Evolutionary conservation across 2,797 vertebrate species (phyloP), one percentile per base, ranked within the genome.

Genomic region (Ispidina picta): DNA sequence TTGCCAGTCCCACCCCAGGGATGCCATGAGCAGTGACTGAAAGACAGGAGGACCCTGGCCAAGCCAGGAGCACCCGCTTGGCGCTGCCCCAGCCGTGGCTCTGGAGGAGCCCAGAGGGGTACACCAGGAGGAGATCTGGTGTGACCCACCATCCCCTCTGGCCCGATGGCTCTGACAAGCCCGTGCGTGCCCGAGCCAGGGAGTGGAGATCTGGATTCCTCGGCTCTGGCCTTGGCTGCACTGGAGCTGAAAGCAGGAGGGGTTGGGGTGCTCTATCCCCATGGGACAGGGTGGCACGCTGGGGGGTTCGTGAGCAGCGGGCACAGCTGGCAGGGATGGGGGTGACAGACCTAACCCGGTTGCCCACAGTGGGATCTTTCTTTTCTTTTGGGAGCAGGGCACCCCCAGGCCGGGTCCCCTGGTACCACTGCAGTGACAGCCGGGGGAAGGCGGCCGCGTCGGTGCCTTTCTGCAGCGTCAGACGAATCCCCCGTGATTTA

Each of bases 381-480:
- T 31, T 3, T 13, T 23, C 28, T 17, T 22, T 59, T 0, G 18
- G 65, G 17, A 37, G 15, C 0, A 15, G 37, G 52, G 26, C 26
- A 12, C n/a, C 56, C 31, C 44, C 52, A 14, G 35, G 25, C 41
- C 37, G 3, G 1, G 4, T 8, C 20, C 35, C 66, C 9, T 2
- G 0, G 65, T 25, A 5, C 28, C 1, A 1, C 20, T 4, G 4
- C 5, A 0, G 44, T 1, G 2, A 20, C 4, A 2, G 74, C 52
- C 17, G 6, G 60, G 72, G 48, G 29, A 3, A 25, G 25, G 46
- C 5, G 28, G 58, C 0, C 17, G 76, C 69, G 46, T 1, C 17
- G 15, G 59, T 8, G 28, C 79, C 92, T 77, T 92, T 92, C 89
- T 93, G 94, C 95, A 90, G 92, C 17, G 89, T 91, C 91, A 92